These are phyloP conservation scores for Atta texana DNA, from an alignment of 1,140 invertebrate species.

Conservation along the genomic window DNA sequence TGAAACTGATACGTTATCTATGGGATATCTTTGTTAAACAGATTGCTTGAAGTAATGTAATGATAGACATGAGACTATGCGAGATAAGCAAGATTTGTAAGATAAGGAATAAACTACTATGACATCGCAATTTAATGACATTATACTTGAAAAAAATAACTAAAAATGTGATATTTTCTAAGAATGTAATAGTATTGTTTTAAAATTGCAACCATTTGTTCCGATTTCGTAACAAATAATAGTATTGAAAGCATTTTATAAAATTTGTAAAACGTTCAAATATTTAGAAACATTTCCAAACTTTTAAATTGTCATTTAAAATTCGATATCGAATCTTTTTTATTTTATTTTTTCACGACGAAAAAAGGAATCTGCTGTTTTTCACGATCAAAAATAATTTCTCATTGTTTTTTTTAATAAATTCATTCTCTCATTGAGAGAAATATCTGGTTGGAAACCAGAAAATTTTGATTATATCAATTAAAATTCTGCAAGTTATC, in stretches of 20 bases:
- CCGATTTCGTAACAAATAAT: neutral
- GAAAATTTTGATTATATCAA: too few species aligned
- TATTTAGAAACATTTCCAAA: neutral
- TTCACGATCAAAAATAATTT: neutral
- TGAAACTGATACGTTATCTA: constrained; percentile 50
- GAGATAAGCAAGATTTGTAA: constrained; percentile 45
- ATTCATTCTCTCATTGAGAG: neutral
- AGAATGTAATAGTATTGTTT: neutral
- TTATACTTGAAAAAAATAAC: neutral
- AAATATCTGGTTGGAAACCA: too few species aligned
- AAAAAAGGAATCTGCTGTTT: neutral
- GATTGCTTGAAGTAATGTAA: constrained; percentile 24
- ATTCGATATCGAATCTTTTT: neutral
- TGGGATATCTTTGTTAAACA: constrained; percentile 22
- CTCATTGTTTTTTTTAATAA: neutral
- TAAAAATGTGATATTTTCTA: neutral
- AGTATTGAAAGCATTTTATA: neutral
- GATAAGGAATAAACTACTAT: constrained; percentile 20
- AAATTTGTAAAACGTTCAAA: neutral
- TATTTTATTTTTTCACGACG: neutral
- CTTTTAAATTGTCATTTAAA: neutral
- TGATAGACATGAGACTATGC: neutral
- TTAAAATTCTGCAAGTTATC: too few species aligned
- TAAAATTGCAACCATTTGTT: too few species aligned
- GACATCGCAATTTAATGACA: constrained; percentile 7